These are phyloP conservation scores for Nasua narica DNA, from an alignment of 2,797 vertebrate genomes.

Conservation along the genomic window DNA sequence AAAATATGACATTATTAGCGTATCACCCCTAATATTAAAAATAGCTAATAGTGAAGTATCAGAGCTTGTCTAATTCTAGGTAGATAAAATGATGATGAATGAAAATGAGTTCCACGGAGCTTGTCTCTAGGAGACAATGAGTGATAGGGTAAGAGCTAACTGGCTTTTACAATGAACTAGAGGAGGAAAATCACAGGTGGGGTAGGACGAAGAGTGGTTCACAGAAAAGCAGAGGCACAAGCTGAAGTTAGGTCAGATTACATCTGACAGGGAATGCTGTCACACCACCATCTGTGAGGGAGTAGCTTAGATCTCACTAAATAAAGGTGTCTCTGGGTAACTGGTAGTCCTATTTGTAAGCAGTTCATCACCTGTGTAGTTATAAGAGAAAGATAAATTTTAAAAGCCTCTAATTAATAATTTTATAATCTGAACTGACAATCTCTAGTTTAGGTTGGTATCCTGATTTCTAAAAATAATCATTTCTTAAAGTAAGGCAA, in stretches of 20 bases:
- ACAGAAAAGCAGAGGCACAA: neutral
- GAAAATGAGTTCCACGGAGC: conserved; percentile 11
- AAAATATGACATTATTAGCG: neutral
- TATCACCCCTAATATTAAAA: neutral
- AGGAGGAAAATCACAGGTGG: neutral
- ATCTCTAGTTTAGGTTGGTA: neutral
- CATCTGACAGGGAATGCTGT: neutral
- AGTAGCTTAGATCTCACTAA: neutral
- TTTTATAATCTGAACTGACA: neutral
- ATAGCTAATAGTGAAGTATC: neutral
- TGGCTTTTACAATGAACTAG: neutral
- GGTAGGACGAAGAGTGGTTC: neutral
- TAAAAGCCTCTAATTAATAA: neutral
- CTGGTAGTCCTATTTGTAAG: neutral
- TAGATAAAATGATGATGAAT: conserved; percentile 4
- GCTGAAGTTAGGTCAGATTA: neutral
- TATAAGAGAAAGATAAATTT: neutral
- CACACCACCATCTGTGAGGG: neutral
- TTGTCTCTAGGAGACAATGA: conserved; percentile 8
- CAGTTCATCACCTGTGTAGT: neutral
- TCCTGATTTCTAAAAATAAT: conserved; percentile 3
- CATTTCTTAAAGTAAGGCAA: neutral
- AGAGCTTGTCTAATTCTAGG: neutral
- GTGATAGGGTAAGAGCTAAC: neutral
- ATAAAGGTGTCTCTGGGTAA: neutral